Evolutionary conservation across 2,888 invertebrate species (phyloP), one percentile per base, ranked within the genome.

Genomic region (Platerodrilus igneus): DNA sequence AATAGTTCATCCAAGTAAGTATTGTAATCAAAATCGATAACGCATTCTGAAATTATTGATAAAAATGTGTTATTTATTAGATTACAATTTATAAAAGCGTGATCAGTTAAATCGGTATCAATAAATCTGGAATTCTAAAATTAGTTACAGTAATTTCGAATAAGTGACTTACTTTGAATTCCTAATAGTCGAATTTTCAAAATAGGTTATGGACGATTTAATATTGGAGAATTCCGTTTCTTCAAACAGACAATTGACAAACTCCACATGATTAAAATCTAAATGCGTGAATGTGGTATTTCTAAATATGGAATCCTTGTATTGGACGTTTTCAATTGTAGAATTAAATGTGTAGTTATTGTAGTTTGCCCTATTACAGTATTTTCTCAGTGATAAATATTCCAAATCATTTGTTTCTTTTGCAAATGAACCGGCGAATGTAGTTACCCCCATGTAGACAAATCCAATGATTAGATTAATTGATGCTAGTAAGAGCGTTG

Each of bases 211-310:
- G 28, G 83, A 83, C 8, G 82, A 80, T 62, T 81, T 83, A 25
- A 86, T 78, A 52, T 81, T 83, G 17, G 77, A 74, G 58, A 87
- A 81, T 49, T 80, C 78, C 3, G 79, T 78, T 25, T 79, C 76
- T n/a, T 70, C 68, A 58, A 87, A 81, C 4, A 79, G 72, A 59
- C 86, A 85, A 57, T 82, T 82, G 50, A 70, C 67, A 63, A 86
- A 86, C 41, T 77, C 70, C 11, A 85, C 82, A 55, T 86, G 85
- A 43, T 79, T 83, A 62, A 86, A 72, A 51, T 82, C 68, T 64
- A 83, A 71, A 52, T 81, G 79, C 11, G 73, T 72, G 62, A 85
- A 85, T 11, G 76, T 78, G 57, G 79, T 79, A 46, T 81, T 77
- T 17, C 63, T 61, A 63, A 85, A 85, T 8, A 70, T 69, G 2